Evolutionary conservation across 2,113 vertebrate species (phyloP).

Genomic region (Petrocephalus zakoni): DNA sequence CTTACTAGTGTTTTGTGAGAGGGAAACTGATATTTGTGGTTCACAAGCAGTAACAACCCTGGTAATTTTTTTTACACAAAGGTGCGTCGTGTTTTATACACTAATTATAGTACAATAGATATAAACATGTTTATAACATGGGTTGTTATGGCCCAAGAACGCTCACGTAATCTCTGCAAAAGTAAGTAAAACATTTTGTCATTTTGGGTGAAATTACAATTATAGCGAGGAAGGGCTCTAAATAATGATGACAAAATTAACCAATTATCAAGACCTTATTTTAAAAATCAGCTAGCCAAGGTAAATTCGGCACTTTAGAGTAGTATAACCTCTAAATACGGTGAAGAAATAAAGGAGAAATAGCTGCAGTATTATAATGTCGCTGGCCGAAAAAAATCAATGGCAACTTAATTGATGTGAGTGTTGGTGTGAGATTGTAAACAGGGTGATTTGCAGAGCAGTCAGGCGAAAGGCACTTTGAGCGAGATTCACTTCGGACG

Average conservation of each 20-base stretch:
- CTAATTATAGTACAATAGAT: background rate
- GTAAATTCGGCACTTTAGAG: background rate
- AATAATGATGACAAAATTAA: background rate
- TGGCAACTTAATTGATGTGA: conserved; percentile 79
- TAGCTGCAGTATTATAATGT: conserved; percentile 65
- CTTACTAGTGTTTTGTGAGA: conserved; percentile 13
- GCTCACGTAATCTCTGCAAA: background rate
- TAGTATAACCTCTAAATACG: conserved; percentile 20
- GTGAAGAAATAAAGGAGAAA: conserved; percentile 34
- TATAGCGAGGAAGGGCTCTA: background rate
- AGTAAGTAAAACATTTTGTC: background rate
- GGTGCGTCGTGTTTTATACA: background rate
- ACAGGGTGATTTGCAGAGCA: conserved; percentile 80
- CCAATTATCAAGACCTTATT: background rate
- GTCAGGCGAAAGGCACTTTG: conserved; percentile 67
- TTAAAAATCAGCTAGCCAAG: background rate
- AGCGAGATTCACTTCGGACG: conserved; percentile 64
- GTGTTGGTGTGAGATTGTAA: conserved; percentile 76
- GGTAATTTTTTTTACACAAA: too few relatives aligned
- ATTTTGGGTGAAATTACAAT: background rate
- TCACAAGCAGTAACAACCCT: background rate
- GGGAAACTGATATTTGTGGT: conserved; percentile 34
- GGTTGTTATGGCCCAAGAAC: background rate
- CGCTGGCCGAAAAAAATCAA: conserved; percentile 62
- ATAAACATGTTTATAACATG: background rate